phyloP scores from a whole-genome alignment of 2,113 vertebrate species.

The Melospiza georgiana region DNA sequence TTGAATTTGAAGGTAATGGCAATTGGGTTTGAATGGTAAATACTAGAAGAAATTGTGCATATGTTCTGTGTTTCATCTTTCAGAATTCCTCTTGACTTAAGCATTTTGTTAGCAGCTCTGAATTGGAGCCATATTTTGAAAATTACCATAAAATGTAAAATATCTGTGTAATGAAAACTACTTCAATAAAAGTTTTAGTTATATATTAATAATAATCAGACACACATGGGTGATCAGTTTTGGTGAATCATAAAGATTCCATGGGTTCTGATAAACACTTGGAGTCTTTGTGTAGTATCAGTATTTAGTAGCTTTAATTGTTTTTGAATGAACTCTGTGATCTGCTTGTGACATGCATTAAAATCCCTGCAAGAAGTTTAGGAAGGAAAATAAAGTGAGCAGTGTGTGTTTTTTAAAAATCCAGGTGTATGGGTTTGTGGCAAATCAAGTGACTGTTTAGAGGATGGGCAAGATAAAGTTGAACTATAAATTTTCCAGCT shows the following conservation, averaged over 20 bases:
- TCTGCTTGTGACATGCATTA: neutral
- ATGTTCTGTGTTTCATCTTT: neutral
- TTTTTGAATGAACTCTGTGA: neutral
- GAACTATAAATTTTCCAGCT: neutral
- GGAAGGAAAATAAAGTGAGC: neutral
- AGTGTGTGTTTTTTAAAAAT: neutral
- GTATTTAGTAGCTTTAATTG: neutral
- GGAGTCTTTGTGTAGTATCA: neutral
- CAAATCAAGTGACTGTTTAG: neutral
- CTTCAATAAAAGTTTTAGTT: neutral
- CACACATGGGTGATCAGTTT: rapidly evolving
- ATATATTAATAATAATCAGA: neutral
- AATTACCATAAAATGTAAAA: neutral
- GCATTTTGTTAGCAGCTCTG: neutral
- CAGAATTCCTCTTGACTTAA: neutral
- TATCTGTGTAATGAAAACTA: neutral
- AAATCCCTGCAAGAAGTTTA: neutral
- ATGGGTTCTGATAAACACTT: neutral
- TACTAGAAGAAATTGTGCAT: neutral
- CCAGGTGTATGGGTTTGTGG: neutral
- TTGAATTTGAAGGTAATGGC: constrained; percentile 92
- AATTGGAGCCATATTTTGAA: neutral
- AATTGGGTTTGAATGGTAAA: neutral
- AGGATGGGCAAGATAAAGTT: neutral
- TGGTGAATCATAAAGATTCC: neutral